Evolutionary conservation across 30 jellyfish, hydroid and myxozoan genomes (phyloP).

Genomic region (Aurelia coerulea): DNA sequence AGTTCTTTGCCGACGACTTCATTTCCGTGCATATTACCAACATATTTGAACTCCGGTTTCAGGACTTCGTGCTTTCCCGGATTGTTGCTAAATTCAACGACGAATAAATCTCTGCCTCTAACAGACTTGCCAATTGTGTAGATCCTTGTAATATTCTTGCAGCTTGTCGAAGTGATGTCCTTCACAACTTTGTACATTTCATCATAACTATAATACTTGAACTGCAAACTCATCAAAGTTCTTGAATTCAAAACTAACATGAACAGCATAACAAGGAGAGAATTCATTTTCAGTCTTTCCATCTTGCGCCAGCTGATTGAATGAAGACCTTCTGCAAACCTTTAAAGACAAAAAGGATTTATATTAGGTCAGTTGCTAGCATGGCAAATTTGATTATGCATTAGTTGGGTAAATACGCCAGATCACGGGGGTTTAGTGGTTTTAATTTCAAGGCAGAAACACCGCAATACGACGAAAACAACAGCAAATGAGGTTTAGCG

Average conservation of each 20-base stretch:
- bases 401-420: too few relatives aligned
- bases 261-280: not conserved
- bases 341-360: too few relatives aligned
- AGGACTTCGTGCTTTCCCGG: conserved; percentile 91
- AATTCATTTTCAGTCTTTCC: too few relatives aligned
- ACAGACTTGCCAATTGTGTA: conserved; percentile 85
- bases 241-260: not conserved
- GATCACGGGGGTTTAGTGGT: too few relatives aligned
- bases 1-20: conserved; percentile 92
- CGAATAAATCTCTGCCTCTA: conserved; percentile 65
- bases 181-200: conserved; percentile 28
- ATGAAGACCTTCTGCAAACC: too few relatives aligned
- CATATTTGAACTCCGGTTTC: conserved; percentile 94
- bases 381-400: too few relatives aligned
- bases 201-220: conserved; percentile 47
- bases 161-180: conserved; percentile 35
- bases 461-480: too few relatives aligned
- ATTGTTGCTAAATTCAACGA: conserved; percentile 81
- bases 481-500: too few relatives aligned
- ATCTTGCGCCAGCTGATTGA: too few relatives aligned
- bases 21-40: conserved; percentile 97
- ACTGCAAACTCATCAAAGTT: not conserved
- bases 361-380: too few relatives aligned
- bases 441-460: too few relatives aligned
- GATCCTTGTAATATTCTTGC: conserved; percentile 63